Percentiles rank a stretch among this genome's conserved stretches.
These are phyloP conservation scores for Pollenia angustigena DNA, from an alignment of 2,888 invertebrate species.

Conservation along the genomic window DNA sequence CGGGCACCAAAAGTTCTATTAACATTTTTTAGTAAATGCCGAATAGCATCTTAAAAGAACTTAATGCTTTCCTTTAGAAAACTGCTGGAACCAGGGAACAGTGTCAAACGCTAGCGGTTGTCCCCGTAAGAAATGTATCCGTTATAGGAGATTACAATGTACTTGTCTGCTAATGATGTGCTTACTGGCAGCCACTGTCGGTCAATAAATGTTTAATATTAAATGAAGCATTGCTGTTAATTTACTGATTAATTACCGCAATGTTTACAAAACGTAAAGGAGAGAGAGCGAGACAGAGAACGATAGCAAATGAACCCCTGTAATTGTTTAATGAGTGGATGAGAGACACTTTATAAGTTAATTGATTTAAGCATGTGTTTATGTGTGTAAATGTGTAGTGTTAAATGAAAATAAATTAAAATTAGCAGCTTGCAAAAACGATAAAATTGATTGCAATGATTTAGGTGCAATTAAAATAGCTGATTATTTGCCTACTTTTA, in stretches of 20 bases:
- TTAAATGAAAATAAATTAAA: constrained; percentile 51
- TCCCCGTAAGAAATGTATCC: too few species aligned
- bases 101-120: too few species aligned
- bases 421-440: neutral
- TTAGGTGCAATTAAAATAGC: constrained; percentile 72
- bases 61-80: too few species aligned
- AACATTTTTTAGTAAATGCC: too few species aligned
- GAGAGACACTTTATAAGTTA: constrained; percentile 33
- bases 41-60: too few species aligned
- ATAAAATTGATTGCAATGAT: constrained; percentile 64
- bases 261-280: constrained; percentile 66
- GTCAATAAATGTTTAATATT: constrained; percentile 82
- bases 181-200: constrained; percentile 68
- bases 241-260: constrained; percentile 84
- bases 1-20: too few species aligned
- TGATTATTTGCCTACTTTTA: constrained; percentile 77
- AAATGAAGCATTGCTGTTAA: constrained; percentile 84
- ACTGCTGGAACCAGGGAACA: too few species aligned
- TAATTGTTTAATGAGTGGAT: constrained; percentile 48
- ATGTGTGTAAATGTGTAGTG: neutral
- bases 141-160: neutral
- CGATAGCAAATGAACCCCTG: constrained; percentile 6
- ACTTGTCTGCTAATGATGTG: constrained; percentile 55
- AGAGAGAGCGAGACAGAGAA: constrained; percentile 18
- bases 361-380: constrained; percentile 20